These are phyloP conservation scores for Oxygymnocypris stewartii DNA, from an alignment of 2,113 vertebrate genomes.

Conservation along the genomic window DNA sequence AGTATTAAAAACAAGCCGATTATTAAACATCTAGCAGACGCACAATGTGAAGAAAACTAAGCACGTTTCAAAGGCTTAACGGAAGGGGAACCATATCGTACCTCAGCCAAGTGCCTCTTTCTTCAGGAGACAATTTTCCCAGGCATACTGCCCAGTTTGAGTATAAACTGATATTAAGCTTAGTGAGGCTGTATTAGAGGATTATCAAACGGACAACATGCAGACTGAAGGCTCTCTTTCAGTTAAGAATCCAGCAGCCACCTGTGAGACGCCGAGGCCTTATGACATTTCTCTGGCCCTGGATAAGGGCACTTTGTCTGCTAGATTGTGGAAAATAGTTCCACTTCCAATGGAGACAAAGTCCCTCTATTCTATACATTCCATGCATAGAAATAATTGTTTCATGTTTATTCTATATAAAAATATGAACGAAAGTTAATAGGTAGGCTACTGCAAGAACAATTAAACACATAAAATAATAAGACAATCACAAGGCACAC, in stretches of 20 bases:
- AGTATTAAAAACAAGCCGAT: background rate
- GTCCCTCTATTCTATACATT: conserved; percentile 24
- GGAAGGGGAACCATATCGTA: background rate
- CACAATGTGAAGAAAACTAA: background rate
- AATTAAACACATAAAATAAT: background rate
- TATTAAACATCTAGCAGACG: background rate
- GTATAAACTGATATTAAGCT: conserved; percentile 63
- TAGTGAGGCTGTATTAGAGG: conserved; percentile 60
- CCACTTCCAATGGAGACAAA: background rate
- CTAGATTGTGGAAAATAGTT: conserved; percentile 20
- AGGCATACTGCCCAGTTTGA: conserved; percentile 54
- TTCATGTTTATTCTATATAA: background rate
- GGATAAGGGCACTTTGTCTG: conserved; percentile 37
- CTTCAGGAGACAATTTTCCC: conserved; percentile 46
- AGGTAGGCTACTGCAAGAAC: background rate
- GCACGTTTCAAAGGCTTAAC: background rate
- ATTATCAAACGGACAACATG: conserved; percentile 67
- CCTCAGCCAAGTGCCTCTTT: conserved; percentile 30
- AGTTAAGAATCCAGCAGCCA: conserved; percentile 52
- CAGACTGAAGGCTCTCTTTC: conserved; percentile 63
- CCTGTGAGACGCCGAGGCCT: conserved; percentile 36
- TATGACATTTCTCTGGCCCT: conserved; percentile 47
- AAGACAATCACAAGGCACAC: background rate
- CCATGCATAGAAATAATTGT: background rate
- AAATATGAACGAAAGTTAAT: background rate